Evolutionary conservation across 2,888 invertebrate genomes (phyloP), one percentile per base, ranked within the genome.

Genomic region (Phaedon cochleariae): DNA sequence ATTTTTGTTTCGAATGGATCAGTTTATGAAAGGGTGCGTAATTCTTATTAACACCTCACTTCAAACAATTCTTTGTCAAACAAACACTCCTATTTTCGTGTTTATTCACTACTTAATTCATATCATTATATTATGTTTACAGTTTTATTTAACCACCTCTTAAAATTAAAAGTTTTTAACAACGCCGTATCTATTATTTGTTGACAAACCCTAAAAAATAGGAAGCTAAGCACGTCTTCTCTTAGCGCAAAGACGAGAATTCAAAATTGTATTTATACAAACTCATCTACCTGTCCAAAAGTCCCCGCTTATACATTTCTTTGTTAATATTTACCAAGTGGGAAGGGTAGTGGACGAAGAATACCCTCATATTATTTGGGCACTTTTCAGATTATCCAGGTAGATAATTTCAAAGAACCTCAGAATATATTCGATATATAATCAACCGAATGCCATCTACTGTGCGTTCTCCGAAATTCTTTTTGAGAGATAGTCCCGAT

Each of bases 101-200:
- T 69, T 69, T 69, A 62, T 67, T 69, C 59, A 67, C 67, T 64
- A 67, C 66, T 69, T 69, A 62, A 69, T 69, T 66, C 57, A 51
- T 66, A 59, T 65, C 61, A 65, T 65, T 65, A 58, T 57, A 58
- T 65, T 60, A 57, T 57, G 45, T 57, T 54, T 45, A 61, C 57
- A 57, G 29, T 57, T 46, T 57, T 26, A 57, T 57, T 57, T 45
- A 17, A 57, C 22, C 57, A 57, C 57, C 45, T 45, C 57, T 66
- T 66, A 66, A 66, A 66, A 62, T 59, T 62, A 65, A 65, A 59
- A 62, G 62, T 62, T 59, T 62, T 66, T 29, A 66, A 55, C 66
- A 62, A 58, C 59, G 45, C 59, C 31, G 52, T 46, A 51, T 61
- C 60, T 49, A 29, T 65, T 61, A 17, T 59, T 41, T 59, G 62